A percentile compares a stretch with the other conserved stretches of the same genome.
Conservation (phyloP, 1,140 invertebrate genomes). For the Aphaenogaster ashmeadi region DNA sequence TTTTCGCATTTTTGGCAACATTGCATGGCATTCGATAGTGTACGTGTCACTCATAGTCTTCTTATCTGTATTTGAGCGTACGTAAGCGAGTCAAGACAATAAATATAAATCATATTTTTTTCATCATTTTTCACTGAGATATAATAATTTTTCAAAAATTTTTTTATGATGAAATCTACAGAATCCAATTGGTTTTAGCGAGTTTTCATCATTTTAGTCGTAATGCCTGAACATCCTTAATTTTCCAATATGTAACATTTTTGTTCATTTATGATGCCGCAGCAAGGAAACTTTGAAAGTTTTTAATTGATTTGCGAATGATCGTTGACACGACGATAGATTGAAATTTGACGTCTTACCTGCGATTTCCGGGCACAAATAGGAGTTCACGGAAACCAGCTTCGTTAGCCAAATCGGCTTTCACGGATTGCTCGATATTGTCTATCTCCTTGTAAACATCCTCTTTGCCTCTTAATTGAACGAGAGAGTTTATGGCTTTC, state of each 20-base stretch:
- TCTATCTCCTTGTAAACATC: conserved; percentile 89
- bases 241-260: background rate
- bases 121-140: too few relatives aligned
- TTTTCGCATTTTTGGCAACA: too few relatives aligned
- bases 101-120: too few relatives aligned
- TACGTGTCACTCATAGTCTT: too few relatives aligned
- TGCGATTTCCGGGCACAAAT: conserved; percentile 88
- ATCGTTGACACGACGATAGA: background rate
- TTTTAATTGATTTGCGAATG: conserved; percentile 6
- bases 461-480: conserved; percentile 87
- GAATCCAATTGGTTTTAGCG: too few relatives aligned
- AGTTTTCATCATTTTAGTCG: too few relatives aligned
- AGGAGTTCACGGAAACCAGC: conserved; percentile 88
- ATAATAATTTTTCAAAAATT: too few relatives aligned
- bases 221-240: too few relatives aligned
- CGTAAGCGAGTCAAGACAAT: too few relatives aligned
- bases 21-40: too few relatives aligned
- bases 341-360: conserved; percentile 37
- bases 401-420: conserved; percentile 87
- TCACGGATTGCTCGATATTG: conserved; percentile 88
- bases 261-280: background rate
- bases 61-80: too few relatives aligned
- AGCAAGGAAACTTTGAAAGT: background rate
- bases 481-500: conserved; percentile 88
- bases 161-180: too few relatives aligned